phyloP scores from a whole-genome alignment of 2,888 invertebrate species.

The Mythimna lalbum region DNA sequence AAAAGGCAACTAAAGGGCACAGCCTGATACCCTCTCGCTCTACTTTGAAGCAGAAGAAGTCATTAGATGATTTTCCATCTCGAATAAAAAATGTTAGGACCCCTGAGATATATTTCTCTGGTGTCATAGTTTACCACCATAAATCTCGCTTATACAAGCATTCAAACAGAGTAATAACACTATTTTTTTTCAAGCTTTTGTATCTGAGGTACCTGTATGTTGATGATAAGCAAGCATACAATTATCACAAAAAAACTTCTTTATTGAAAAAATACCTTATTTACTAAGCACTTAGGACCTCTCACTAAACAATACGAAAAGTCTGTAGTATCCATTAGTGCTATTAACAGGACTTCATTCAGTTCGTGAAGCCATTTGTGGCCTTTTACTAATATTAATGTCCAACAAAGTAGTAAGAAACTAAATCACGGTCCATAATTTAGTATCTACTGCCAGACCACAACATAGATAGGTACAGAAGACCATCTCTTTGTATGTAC shows the following conservation, averaged over 20 bases:
- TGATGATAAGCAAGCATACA: not conserved
- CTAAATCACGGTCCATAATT: conserved; percentile 3
- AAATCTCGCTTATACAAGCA: not conserved
- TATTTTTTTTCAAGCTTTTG: not conserved
- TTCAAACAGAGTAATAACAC: not conserved
- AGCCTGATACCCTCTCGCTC: too few relatives aligned
- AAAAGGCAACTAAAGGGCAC: too few relatives aligned
- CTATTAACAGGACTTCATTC: conserved; percentile 17
- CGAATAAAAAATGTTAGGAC: too few relatives aligned
- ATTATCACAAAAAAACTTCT: not conserved
- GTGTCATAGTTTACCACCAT: not conserved
- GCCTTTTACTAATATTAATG: not conserved
- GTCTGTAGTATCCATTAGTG: conserved; percentile 1
- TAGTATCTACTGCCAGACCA: not conserved
- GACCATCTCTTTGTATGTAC: too few relatives aligned
- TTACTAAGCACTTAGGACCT: conserved; percentile 5
- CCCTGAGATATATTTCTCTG: not conserved
- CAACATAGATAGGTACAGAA: too few relatives aligned
- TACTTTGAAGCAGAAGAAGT: too few relatives aligned
- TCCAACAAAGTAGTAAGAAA: conserved; percentile 30
- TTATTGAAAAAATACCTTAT: not conserved
- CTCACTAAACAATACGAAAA: not conserved
- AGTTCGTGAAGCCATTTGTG: conserved; percentile 1
- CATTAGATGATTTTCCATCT: too few relatives aligned
- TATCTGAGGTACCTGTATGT: too few relatives aligned